Conservation (phyloP, 2,113 vertebrate genomes). For the Hucho hucho region DNA sequence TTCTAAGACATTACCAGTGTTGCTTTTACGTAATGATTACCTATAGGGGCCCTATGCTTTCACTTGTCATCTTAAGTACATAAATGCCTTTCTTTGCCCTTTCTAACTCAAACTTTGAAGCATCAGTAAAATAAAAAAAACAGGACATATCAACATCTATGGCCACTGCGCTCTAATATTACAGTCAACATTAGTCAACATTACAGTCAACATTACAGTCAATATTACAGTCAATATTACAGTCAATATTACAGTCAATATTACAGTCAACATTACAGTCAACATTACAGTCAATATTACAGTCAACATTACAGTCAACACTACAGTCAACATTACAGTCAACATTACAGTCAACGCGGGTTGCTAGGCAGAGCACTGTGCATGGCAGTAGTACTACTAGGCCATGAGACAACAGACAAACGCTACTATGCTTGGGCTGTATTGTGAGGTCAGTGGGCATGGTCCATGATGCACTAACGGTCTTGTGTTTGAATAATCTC, state of each 20-base stretch:
- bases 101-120: background rate
- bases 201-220: too few species aligned
- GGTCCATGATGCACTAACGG: constrained; percentile 23
- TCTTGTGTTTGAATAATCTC: constrained; percentile 68
- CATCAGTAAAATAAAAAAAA: too few species aligned
- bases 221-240: too few species aligned
- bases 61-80: background rate
- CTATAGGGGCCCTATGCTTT: background rate
- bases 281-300: too few species aligned
- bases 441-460: constrained; percentile 40
- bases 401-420: constrained; percentile 30
- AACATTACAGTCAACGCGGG: background rate
- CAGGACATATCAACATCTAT: too few species aligned
- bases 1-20: background rate
- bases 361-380: background rate
- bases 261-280: too few species aligned
- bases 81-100: background rate
- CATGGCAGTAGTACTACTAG: background rate
- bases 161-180: too few species aligned
- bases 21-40: background rate
- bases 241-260: too few species aligned
- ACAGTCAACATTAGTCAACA: too few species aligned
- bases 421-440: constrained; percentile 22
- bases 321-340: too few species aligned
- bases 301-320: too few species aligned